Base-by-base conservation (phyloP, 2,797 vertebrate genomes). In the Podarcis lilfordi region DNA sequence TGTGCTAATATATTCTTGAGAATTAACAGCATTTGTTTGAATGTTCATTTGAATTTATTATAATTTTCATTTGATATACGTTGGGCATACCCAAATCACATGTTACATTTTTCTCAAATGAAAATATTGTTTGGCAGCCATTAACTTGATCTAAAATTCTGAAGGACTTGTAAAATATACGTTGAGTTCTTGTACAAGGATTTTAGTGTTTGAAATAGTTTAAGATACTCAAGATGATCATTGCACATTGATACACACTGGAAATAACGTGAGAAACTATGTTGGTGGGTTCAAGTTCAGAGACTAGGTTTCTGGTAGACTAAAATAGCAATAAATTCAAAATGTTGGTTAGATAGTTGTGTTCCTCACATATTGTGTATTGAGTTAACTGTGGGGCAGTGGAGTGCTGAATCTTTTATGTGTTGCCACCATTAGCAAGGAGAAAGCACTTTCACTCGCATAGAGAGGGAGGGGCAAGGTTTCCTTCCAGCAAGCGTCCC, bases 11-110 rank as follows among this genome's bases (percentile, higher is more conserved):
- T 0, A 2, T 7, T 50, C 7, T n/a, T 45, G 37, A 86, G 8
- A 17, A 8, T 15, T 55, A 55, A 55, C 50, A 55, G 50, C 50
- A 55, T 55, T 55, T 55, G 50, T 55, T 55, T 15, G 50, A 55
- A 55, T 0, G 7, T 0, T 0, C 55, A 10, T 0, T 0, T 0
- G 2, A 21, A 35, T 79, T 19, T 0, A n/a, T n/a, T 0, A 29
- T n/a, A 45, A 27, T 35, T 69, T 69, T 27, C 4, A 5, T 59
- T 45, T 69, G 25, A 59, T 79, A 1, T 61, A 0, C 50, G 25
- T 27, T 50, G 13, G 19, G 9, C 19, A 43, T 61, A 5, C 74
- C 21, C 45, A 29, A 64, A 8, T 32, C 9, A 7, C 13, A 72
- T 61, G n/a, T 29, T 0, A 21, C 2, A 0, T 0, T 0, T 59